Evolutionary conservation across 64 coral and sea anemone genomes (phyloP).

Genomic region (Platygyra sinensis): DNA sequence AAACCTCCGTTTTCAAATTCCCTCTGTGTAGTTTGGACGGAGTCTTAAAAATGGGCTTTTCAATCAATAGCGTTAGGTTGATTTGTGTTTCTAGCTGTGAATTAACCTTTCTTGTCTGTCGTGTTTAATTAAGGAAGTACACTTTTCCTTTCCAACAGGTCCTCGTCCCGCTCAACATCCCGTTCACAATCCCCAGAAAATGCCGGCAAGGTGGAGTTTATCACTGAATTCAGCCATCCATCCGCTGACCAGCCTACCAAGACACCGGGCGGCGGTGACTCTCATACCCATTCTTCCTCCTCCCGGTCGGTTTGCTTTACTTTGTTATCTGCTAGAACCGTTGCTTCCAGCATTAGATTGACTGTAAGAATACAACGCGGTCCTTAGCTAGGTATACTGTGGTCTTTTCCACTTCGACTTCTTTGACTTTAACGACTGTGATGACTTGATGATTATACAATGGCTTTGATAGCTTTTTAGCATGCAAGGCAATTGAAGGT

Average conservation of each 20-base stretch:
- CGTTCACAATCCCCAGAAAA: slow-evolving; percentile 79
- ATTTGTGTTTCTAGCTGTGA: too few relatives aligned
- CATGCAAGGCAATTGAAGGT: too few relatives aligned
- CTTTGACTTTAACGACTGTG: too few relatives aligned
- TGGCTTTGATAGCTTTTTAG: too few relatives aligned
- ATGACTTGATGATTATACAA: too few relatives aligned
- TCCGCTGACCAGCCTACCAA: slow-evolving; percentile 40
- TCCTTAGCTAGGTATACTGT: slow-evolving; percentile 14
- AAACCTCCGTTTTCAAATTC: too few relatives aligned
- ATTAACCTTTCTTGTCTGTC: too few relatives aligned
- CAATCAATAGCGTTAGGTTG: too few relatives aligned
- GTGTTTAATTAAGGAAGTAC: neutral
- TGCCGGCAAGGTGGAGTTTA: slow-evolving; percentile 79
- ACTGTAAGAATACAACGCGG: slow-evolving; percentile 22
- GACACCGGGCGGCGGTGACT: slow-evolving; percentile 66
- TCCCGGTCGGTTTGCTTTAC: slow-evolving; percentile 90
- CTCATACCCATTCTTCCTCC: slow-evolving; percentile 70
- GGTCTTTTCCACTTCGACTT: too few relatives aligned
- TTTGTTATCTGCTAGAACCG: slow-evolving; percentile 48
- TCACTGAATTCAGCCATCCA: slow-evolving; percentile 81
- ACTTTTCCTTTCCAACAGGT: slow-evolving; percentile 41
- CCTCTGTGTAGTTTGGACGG: too few relatives aligned
- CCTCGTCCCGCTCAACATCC: slow-evolving; percentile 77
- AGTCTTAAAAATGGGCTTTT: too few relatives aligned
- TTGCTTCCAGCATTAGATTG: slow-evolving; percentile 25